phyloP scores from a whole-genome alignment of 2,888 invertebrate species.

The Drosophila demipolita region DNA sequence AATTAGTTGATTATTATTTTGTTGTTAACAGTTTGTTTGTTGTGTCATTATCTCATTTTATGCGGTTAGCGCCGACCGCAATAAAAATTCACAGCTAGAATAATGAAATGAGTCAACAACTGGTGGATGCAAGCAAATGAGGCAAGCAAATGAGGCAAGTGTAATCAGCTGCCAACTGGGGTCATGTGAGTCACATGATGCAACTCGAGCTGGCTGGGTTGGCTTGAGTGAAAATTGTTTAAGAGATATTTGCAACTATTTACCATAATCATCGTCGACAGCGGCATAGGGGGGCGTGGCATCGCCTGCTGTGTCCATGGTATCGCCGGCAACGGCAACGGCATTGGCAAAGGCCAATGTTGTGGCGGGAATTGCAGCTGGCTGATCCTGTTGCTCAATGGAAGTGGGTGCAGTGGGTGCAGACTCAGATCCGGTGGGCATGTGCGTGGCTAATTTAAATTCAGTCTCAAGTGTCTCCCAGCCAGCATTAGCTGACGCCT shows the following conservation, averaged over 20 bases:
- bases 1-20: neutral
- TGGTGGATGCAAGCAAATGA: neutral
- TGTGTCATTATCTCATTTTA: conserved; percentile 2
- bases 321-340: conserved; percentile 65
- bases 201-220: neutral
- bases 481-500: conserved; percentile 49
- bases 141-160: neutral
- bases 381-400: conserved; percentile 82
- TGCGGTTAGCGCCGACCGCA: conserved; percentile 2
- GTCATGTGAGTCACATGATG: neutral
- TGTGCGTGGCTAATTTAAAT: conserved; percentile 57
- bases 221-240: neutral
- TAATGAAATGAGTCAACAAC: conserved; percentile 11
- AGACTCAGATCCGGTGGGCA: conserved; percentile 17
- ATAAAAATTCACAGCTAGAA: neutral
- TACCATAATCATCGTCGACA: conserved; percentile 82
- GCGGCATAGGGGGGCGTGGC: conserved; percentile 82
- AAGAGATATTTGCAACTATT: conserved; percentile 45
- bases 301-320: conserved; percentile 62
- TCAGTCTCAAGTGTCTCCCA: conserved; percentile 78
- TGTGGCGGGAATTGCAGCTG: conserved; percentile 77
- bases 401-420: conserved; percentile 74
- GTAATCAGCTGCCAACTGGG: neutral
- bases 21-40: neutral
- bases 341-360: conserved; percentile 79